Conservation (phyloP, 2,113 vertebrate genomes). For the Malurus elegans region DNA sequence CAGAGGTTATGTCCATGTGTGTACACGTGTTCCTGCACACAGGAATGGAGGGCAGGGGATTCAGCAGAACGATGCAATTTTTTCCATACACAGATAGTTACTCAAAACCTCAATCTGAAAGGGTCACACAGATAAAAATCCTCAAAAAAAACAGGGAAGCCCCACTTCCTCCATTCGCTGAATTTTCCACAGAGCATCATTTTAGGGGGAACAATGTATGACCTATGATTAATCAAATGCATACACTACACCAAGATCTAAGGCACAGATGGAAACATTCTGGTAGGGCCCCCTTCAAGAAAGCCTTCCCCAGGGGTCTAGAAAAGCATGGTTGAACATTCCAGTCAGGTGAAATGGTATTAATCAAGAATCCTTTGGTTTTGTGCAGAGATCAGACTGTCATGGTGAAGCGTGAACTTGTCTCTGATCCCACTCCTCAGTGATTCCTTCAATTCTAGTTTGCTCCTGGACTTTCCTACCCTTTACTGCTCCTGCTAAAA, state of each 20-base stretch:
- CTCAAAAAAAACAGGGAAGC: neutral
- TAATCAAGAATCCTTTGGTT: conserved; percentile 1
- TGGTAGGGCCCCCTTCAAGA: neutral
- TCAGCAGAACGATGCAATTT: neutral
- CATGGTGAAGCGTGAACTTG: neutral
- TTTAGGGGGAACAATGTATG: neutral
- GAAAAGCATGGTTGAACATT: neutral
- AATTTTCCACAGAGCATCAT: neutral
- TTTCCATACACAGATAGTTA: neutral
- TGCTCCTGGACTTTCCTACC: neutral
- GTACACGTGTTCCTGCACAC: neutral
- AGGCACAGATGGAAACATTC: conserved; percentile 46
- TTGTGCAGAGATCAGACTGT: neutral
- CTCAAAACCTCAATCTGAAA: neutral
- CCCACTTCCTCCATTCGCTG: neutral
- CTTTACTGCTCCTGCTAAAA: neutral
- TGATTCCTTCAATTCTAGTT: neutral
- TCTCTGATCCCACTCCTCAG: neutral
- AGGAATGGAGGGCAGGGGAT: neutral
- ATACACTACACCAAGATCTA: neutral
- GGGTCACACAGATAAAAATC: neutral
- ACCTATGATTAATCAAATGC: neutral
- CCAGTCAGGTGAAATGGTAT: neutral
- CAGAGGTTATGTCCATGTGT: neutral
- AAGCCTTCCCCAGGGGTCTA: neutral